Base-by-base conservation (phyloP, 37 sponge, comb jelly and placozoan species). In the Eunapius fragilis region DNA sequence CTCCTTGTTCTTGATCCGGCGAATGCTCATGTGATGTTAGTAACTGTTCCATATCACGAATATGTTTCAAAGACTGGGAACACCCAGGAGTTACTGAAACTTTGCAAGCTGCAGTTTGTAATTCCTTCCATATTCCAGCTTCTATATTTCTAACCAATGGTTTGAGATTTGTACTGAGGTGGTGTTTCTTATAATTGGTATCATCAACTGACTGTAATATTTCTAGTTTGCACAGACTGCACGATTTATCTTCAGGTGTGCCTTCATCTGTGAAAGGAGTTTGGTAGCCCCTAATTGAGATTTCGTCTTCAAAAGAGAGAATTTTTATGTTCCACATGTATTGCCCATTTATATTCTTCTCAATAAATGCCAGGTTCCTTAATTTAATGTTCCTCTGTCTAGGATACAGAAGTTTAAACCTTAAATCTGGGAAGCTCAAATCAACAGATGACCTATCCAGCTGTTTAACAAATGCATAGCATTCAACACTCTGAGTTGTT, bases 281-380 rank as follows among this genome's bases (percentile, higher is more conserved):
- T 25, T 32, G 12, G 27, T 72, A 32, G 27, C 31, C 31, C 31
- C 73, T 25, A 12, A 75, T 5, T 17, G 28, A 36, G 26, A 75
- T 33, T 6, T 13, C 34, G 36, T 27, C 69, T 10, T 67, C 24
- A 80, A 80, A 80, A 47, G 81, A 80, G 4, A 69, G 31, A 0
- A 80, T 68, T 67, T 80, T 80, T 22, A 80, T 34, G 6, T 80
- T 80, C 81, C 81, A 80, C 10, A 67, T 0, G 77, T 23, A 76
- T 2, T 37, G 10, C 17, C 31, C 7, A 9, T 58, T 50, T 3
- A 2, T 28, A 50, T n/a, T 31, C 58, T 79, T 49, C 23, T 33
- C 35, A 7, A 76, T 6, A 76, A 58, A 19, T 76, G 7, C 76
- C 3, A 76, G 45, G 2, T 0, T 17, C 6, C 76, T 4, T 0